Conservation (phyloP, 1,140 invertebrate species). For the Metopolophium dirhodum region DNA sequence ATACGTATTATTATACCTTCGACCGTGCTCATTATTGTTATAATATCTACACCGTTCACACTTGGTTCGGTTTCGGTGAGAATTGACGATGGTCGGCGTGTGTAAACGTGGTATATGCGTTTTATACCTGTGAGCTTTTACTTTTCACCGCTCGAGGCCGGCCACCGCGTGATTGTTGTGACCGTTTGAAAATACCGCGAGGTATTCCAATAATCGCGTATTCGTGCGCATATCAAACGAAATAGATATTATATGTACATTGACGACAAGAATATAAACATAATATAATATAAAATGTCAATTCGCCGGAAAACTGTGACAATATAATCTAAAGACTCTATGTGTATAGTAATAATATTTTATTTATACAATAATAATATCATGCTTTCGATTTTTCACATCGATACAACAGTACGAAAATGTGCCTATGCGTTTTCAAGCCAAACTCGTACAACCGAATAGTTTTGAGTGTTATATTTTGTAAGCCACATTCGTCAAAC, state of each 20-base stretch:
- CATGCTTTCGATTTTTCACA: background rate
- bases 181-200: background rate
- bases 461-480: background rate
- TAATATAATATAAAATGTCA: background rate
- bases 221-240: background rate
- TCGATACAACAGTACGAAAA: background rate
- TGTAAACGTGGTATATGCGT: background rate
- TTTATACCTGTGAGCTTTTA: background rate
- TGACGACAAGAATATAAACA: background rate
- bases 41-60: background rate
- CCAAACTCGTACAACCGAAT: no score
- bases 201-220: background rate
- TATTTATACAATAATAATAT: no score
- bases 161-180: background rate
- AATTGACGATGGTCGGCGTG: background rate
- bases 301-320: background rate
- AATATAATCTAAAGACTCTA: no score
- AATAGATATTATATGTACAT: background rate
- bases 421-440: no score
- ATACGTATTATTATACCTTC: no score
- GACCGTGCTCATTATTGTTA: background rate
- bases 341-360: no score
- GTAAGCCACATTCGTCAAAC: background rate
- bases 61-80: background rate
- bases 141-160: background rate